These are phyloP conservation scores for Orius laevigatus DNA, from an alignment of 1,140 invertebrate genomes.

Conservation along the genomic window DNA sequence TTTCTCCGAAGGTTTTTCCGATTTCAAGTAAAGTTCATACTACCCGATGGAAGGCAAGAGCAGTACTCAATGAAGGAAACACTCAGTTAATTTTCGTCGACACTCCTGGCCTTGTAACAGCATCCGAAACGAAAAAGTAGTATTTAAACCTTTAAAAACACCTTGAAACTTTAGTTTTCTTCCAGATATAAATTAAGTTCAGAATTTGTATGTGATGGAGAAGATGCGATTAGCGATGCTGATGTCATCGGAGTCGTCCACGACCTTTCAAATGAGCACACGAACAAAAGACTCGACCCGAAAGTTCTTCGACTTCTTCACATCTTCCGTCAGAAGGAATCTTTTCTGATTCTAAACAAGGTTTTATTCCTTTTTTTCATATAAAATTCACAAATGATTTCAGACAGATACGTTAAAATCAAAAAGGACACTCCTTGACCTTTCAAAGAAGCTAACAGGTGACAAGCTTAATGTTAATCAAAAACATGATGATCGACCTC, in stretches of 20 bases:
- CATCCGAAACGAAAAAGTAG: constrained; percentile 20
- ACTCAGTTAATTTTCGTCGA: constrained; percentile 80
- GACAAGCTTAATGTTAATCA: constrained; percentile 29
- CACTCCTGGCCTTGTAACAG: constrained; percentile 62
- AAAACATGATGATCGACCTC: constrained; percentile 5
- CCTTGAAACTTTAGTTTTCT: constrained; percentile 18
- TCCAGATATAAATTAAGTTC: constrained; percentile 45
- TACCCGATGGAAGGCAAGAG: constrained; percentile 53
- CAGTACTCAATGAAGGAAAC: constrained; percentile 49
- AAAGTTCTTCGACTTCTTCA: constrained; percentile 50
- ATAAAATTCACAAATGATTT: constrained; percentile 20
- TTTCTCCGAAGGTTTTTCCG: constrained; percentile 63
- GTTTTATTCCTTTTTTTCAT: constrained; percentile 27
- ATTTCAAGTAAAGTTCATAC: constrained; percentile 82
- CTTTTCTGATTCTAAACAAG: constrained; percentile 79
- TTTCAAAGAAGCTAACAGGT: constrained; percentile 49
- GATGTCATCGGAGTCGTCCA: constrained; percentile 74
- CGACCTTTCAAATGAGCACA: constrained; percentile 57
- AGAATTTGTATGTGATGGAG: constrained; percentile 45
- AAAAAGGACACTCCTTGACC: constrained; percentile 54
- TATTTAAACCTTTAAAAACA: neutral
- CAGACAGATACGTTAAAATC: constrained; percentile 63
- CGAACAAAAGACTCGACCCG: constrained; percentile 43
- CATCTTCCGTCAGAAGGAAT: constrained; percentile 41
- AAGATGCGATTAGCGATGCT: constrained; percentile 46